Percentiles rank a stretch among this genome's conserved stretches.
Conservation (phyloP, 1,140 invertebrate species). For the Drosophila trapezifrons region DNA sequence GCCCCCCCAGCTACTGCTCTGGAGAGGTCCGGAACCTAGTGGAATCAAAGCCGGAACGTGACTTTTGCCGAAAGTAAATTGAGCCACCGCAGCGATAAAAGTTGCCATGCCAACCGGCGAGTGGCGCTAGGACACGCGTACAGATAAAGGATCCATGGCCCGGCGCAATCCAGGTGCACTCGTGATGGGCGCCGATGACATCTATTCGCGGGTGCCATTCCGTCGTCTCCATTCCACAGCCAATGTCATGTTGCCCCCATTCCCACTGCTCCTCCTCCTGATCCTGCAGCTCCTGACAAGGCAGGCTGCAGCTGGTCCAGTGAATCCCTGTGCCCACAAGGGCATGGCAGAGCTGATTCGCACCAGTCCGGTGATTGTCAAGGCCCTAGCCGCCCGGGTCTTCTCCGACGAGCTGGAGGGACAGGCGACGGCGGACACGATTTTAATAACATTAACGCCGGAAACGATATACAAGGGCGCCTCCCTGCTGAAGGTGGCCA, state of each 20-base stretch:
- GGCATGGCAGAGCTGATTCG: slow-evolving; percentile 78
- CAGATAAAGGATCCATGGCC: slow-evolving; percentile 61
- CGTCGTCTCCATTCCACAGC: neutral
- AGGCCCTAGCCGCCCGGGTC: slow-evolving; percentile 76
- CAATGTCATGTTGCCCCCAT: neutral
- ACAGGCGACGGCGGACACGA: slow-evolving; percentile 34
- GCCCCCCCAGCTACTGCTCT: slow-evolving; percentile 9
- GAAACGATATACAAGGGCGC: slow-evolving; percentile 84
- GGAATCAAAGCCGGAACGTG: slow-evolving; percentile 71
- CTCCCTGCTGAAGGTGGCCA: slow-evolving; percentile 75
- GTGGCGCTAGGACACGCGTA: slow-evolving; percentile 57
- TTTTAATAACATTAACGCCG: slow-evolving; percentile 84
- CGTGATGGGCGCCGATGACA: slow-evolving; percentile 38
- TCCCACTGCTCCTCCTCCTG: slow-evolving; percentile 25
- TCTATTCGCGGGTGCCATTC: slow-evolving; percentile 22
- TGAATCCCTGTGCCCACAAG: slow-evolving; percentile 75
- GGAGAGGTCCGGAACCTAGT: slow-evolving; percentile 33
- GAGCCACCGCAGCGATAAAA: slow-evolving; percentile 69
- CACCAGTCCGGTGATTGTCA: slow-evolving; percentile 81
- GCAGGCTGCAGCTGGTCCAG: slow-evolving; percentile 18
- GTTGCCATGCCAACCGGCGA: slow-evolving; percentile 71
- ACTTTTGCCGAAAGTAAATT: slow-evolving; percentile 71
- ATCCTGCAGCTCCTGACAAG: slow-evolving; percentile 31
- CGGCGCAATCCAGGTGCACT: slow-evolving; percentile 18
- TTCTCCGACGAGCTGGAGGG: slow-evolving; percentile 58